Percentiles rank a stretch among this genome's conserved stretches.
These are phyloP conservation scores for Acrobasis repandana DNA, from an alignment of 2,888 invertebrate genomes.

Conservation along the genomic window DNA sequence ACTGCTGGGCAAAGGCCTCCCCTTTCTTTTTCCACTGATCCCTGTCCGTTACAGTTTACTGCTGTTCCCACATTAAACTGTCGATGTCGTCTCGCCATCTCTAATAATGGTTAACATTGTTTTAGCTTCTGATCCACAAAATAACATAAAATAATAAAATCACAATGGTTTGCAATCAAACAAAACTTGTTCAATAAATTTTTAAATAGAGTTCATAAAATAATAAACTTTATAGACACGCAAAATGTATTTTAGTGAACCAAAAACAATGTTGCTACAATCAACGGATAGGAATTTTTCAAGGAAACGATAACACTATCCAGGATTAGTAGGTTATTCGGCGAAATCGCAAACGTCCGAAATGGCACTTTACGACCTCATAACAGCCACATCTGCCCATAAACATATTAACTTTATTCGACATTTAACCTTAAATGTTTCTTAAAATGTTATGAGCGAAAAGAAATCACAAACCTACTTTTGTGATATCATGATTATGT, in stretches of 20 bases:
- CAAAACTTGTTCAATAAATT: neutral
- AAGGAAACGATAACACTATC: slow-evolving; percentile 47
- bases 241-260: slow-evolving; percentile 24
- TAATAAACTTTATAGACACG: slow-evolving; percentile 10
- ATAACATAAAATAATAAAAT: neutral
- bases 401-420: slow-evolving; percentile 74
- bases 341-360: slow-evolving; percentile 55
- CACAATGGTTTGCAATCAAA: neutral
- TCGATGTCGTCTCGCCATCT: too few species aligned
- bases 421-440: slow-evolving; percentile 56
- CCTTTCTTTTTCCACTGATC: too few species aligned
- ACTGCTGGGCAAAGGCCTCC: too few species aligned
- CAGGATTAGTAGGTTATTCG: slow-evolving; percentile 48
- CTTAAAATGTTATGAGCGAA: slow-evolving; percentile 44
- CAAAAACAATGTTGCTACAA: slow-evolving; percentile 29
- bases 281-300: slow-evolving; percentile 46
- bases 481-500: slow-evolving; percentile 33
- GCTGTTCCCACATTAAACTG: too few species aligned
- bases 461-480: slow-evolving; percentile 47
- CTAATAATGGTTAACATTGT: too few species aligned
- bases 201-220: slow-evolving; percentile 1
- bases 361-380: slow-evolving; percentile 41
- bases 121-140: too few species aligned
- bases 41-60: too few species aligned
- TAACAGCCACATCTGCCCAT: slow-evolving; percentile 60